Base-by-base conservation (phyloP, 2,888 invertebrate species). In the Lasioglossum lativentre region DNA sequence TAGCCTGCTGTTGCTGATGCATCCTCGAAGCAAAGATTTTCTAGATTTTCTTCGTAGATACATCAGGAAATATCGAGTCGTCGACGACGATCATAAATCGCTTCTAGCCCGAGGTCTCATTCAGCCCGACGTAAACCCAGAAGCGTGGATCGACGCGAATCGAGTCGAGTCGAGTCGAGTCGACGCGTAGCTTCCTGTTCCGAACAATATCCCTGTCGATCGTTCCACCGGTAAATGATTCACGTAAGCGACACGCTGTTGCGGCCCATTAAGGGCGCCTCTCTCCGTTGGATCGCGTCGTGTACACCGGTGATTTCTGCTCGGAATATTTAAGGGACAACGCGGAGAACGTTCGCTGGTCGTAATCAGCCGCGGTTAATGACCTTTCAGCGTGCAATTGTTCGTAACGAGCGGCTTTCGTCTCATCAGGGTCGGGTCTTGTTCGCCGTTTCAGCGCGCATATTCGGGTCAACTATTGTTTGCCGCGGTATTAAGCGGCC, bases 381-480 rank as follows among this genome's bases (percentile, higher is more conserved):
- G 88, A 89, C 83, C 90, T 89, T 89, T 88, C 79, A 75, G 42
- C 74, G 80, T 34, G 72, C 80, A 78, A 88, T 71, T 75, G 74
- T 82, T 85, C 78, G 75, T 84, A 86, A 83, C 78, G 83, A 85
- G 83, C 81, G 77, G 81, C 85, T 85, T 87, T 87, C 85, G 87
- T 88, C 81, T 80, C 80, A 82, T 85, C 86, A 85, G 88, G 85
- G 87, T 85, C 88, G 88, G 80, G 88, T 83, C 87, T 87, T 86
- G 86, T 88, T 89, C 88, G 80, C 71, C 87, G 42, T 83, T 89
- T 80, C 83, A 59, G 30, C 84, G 77, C 86, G 87, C 86, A 90
- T 90, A 92, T 92, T 92, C 88, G 89, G 93, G 91, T 92, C 91
- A 88, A 87, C 90, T 90, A 91, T 93, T 92, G 92, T 92, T 93